phyloP scores from a whole-genome alignment of 2,797 vertebrate species.

The Psittacula echo region DNA sequence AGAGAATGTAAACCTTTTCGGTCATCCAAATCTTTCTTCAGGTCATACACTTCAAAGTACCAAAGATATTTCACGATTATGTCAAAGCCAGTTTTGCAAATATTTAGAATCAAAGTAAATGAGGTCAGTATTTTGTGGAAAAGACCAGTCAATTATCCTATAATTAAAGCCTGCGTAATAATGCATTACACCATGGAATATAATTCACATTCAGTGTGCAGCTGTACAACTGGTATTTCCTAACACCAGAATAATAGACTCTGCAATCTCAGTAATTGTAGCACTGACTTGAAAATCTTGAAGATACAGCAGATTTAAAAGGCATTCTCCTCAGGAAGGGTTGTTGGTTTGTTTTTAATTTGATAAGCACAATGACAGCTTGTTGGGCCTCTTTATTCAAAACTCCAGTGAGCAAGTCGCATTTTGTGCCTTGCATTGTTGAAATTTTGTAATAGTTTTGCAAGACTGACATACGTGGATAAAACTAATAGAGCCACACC shows the following conservation, averaged over 20 bases:
- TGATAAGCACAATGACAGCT: conserved; percentile 27
- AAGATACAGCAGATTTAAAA: conserved; percentile 16
- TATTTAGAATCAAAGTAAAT: conserved; percentile 69
- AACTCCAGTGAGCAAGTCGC: background rate
- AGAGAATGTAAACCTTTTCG: background rate
- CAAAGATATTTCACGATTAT: conserved; percentile 29
- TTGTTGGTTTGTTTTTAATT: conserved; percentile 4
- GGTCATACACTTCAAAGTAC: background rate
- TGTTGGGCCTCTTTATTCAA: background rate
- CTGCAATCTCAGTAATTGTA: conserved; percentile 57
- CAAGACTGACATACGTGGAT: background rate
- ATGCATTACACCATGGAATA: conserved; percentile 53
- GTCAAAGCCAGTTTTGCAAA: conserved; percentile 60
- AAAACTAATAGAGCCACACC: conserved; percentile 10
- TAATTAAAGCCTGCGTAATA: conserved; percentile 65
- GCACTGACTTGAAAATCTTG: conserved; percentile 27
- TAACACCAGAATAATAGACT: conserved; percentile 51
- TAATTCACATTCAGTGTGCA: conserved; percentile 57
- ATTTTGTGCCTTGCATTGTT: background rate
- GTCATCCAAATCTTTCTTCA: conserved; percentile 4
- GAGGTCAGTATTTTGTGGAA: conserved; percentile 64
- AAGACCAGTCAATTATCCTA: conserved; percentile 58
- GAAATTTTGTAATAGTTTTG: conserved; percentile 36
- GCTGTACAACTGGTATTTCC: conserved; percentile 58
- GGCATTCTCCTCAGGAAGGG: background rate